phyloP scores from a whole-genome alignment of 2,797 vertebrate species.

The Clarias laeviceps region DNA sequence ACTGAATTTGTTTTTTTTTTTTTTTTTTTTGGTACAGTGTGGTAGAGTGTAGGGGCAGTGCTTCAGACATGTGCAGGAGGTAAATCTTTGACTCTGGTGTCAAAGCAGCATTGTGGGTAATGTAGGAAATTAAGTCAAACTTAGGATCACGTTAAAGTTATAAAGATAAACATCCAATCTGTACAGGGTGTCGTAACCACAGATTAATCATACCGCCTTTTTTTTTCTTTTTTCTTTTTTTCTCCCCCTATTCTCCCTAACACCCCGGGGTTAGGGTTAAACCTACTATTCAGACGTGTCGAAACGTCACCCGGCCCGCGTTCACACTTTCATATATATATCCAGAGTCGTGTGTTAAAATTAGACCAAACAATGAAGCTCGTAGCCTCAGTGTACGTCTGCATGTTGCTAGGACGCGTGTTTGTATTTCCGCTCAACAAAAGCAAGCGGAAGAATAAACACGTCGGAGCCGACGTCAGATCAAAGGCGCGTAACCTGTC shows the following conservation, averaged over 20 bases:
- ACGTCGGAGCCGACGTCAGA: too few species aligned
- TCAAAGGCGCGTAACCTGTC: background rate
- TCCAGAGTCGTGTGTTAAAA: background rate
- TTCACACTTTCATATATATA: background rate
- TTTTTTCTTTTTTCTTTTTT: background rate
- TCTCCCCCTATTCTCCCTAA: too few species aligned
- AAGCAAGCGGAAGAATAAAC: background rate
- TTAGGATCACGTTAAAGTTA: background rate
- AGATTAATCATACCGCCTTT: background rate
- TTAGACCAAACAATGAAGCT: background rate
- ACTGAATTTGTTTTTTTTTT: too few species aligned
- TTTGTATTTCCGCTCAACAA: background rate
- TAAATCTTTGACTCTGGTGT: background rate
- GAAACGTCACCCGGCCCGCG: background rate
- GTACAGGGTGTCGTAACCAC: background rate
- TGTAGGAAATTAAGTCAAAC: background rate
- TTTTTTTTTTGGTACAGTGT: too few species aligned
- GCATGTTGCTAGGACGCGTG: background rate
- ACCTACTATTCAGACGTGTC: background rate
- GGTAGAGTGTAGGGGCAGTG: too few species aligned
- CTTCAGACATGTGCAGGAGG: too few species aligned
- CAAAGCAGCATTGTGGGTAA: background rate
- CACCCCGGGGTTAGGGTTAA: background rate
- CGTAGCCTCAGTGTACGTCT: background rate
- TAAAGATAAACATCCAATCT: background rate